Evolutionary conservation across 2,888 invertebrate genomes (phyloP), one percentile per base, ranked within the genome.

Genomic region (Ectemnius continuus): DNA sequence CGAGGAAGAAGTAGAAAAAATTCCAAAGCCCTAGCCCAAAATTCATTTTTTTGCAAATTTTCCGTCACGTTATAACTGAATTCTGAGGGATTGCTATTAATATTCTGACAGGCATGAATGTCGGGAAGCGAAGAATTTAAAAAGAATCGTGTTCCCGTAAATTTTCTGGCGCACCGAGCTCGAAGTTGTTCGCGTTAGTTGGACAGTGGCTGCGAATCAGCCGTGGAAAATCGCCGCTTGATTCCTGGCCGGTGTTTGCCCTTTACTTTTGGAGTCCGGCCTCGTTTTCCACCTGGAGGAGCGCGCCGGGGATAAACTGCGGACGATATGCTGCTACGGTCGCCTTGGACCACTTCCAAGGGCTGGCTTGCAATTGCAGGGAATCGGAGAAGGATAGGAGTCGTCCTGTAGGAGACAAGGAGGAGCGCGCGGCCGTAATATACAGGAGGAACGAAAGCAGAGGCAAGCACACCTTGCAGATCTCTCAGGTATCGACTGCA

Each of bases 341-440:
- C 36, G 75, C 80, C 80, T 89, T 89, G 89, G 89, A 88, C 82
- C 67, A 76, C 76, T 83, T 89, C 89, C 89, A 88, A 88, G 36
- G 36, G 73, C 74, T 81, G 76, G 77, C 83, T 82, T 79, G 82
- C 85, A 86, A 87, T 87, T 85, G 83, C 80, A 65, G 67, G 73
- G 52, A 64, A 61, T 36, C 57, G 58, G 2, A n/a, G 16, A 73
- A 79, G 75, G 62, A 23, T 2, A 23, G 3, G 23, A 59, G 48
- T 28, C 20, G 36, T n/a, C 23, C 36, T 6, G 36, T 36, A 36
- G 36, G 23, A 47, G n/a, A 16, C 52, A 23, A 23, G 23, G n/a
- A 52, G 13, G 36, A 36, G 36, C 11, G 36, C 8, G 36, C 36
- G 8, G 3, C 52, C n/a, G 52, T 16, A 52, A 52, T 16, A 52